These are phyloP conservation scores for Galeruca laticollis DNA, from an alignment of 2,888 invertebrate genomes.

Conservation along the genomic window DNA sequence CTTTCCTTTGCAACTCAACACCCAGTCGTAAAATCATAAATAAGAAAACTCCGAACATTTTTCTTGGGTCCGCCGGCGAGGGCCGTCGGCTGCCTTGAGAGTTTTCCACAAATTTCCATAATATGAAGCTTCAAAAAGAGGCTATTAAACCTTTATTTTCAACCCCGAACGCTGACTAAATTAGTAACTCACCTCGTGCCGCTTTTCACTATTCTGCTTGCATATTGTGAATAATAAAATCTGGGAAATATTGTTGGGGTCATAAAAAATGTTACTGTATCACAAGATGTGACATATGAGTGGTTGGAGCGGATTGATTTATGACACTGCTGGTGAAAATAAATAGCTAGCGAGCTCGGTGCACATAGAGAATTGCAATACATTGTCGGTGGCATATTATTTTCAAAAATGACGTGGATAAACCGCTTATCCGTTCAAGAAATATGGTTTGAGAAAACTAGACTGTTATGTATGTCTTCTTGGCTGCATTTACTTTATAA, in stretches of 20 bases:
- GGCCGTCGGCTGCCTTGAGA: slow-evolving; percentile 26
- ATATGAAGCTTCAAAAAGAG: slow-evolving; percentile 39
- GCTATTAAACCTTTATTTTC: slow-evolving; percentile 39
- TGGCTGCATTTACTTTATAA: too few relatives aligned
- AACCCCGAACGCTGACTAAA: slow-evolving; percentile 33
- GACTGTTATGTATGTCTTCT: too few relatives aligned
- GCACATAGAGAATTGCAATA: not conserved
- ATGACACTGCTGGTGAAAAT: not conserved
- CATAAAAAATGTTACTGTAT: slow-evolving; percentile 8
- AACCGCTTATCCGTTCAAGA: not conserved
- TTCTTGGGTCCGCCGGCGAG: slow-evolving; percentile 10
- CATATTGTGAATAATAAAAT: slow-evolving; percentile 18
- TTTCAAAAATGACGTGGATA: not conserved
- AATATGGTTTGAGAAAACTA: not conserved
- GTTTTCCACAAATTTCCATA: slow-evolving; percentile 45
- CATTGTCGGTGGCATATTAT: not conserved
- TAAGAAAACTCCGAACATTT: slow-evolving; percentile 21
- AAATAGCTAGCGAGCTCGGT: not conserved
- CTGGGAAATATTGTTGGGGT: not conserved
- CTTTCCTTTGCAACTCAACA: slow-evolving; percentile 27
- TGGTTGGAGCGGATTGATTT: slow-evolving; percentile 10
- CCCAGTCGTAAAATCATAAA: slow-evolving; percentile 27
- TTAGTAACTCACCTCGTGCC: slow-evolving; percentile 26
- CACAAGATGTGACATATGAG: slow-evolving; percentile 10
- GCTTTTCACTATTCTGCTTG: slow-evolving; percentile 1